These are phyloP conservation scores for Drosophila littoralis DNA, from an alignment of 1,140 invertebrate species.

Conservation along the genomic window DNA sequence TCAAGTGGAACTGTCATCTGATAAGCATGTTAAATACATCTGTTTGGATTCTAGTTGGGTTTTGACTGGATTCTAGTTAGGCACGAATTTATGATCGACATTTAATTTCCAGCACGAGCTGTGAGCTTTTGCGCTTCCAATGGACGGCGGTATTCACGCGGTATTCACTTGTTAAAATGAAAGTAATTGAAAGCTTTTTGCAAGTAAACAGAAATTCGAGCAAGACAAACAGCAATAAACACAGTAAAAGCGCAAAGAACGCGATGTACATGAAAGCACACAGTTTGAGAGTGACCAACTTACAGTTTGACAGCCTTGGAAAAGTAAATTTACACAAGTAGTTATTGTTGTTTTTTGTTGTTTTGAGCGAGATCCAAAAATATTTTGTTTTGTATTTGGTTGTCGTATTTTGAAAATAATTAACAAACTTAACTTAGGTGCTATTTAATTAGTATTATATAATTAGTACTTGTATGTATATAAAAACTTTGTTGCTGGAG, in stretches of 20 bases:
- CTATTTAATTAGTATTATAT: conserved; percentile 64
- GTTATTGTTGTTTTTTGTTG: background rate
- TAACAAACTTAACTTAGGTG: conserved; percentile 78
- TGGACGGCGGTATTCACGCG: conserved; percentile 27
- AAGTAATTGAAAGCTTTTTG: conserved; percentile 11
- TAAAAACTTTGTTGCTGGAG: conserved; percentile 63
- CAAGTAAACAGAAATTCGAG: conserved; percentile 64
- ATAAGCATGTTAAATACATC: conserved; percentile 37
- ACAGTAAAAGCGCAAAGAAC: conserved; percentile 1
- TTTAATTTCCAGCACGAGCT: conserved; percentile 49
- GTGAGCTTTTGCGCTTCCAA: conserved; percentile 39
- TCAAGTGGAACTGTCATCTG: conserved; percentile 17
- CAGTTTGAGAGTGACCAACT: conserved; percentile 1
- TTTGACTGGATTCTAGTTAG: background rate
- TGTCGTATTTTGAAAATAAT: conserved; percentile 71
- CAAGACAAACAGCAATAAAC: conserved; percentile 57
- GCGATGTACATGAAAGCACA: conserved; percentile 5
- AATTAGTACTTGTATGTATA: conserved; percentile 49
- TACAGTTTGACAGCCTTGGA: conserved; percentile 20
- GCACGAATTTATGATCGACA: conserved; percentile 26
- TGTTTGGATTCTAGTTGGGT: conserved; percentile 1
- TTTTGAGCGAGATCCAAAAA: conserved; percentile 80
- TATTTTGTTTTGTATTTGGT: conserved; percentile 64
- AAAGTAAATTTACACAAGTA: conserved; percentile 3
- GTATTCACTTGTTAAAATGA: background rate